phyloP scores from a whole-genome alignment of 2,888 invertebrate species.

The Tribolium freemani region DNA sequence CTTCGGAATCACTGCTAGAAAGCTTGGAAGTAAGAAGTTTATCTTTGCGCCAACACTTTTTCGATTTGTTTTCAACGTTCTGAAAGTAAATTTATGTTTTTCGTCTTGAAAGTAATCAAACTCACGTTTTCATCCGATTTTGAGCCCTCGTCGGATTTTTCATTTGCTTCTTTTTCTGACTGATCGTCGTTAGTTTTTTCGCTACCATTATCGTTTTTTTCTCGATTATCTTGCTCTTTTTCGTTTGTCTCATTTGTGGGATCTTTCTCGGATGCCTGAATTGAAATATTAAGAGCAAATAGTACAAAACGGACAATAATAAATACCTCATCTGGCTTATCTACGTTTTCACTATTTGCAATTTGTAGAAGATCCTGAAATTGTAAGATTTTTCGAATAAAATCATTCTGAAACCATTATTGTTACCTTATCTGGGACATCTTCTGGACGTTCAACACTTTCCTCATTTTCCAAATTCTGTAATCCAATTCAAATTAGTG shows the following conservation, averaged over 20 bases:
- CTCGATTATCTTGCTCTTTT: slow-evolving; percentile 50
- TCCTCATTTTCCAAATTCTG: background rate
- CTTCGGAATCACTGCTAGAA: slow-evolving; percentile 56
- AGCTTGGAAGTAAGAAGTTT: slow-evolving; percentile 54
- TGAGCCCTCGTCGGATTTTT: slow-evolving; percentile 48
- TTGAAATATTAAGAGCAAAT: background rate
- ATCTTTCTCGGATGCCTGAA: background rate
- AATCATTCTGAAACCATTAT: background rate
- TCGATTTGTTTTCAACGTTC: slow-evolving; percentile 38
- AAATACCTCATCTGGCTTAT: background rate
- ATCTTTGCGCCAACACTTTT: slow-evolving; percentile 54
- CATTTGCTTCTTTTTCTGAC: slow-evolving; percentile 54
- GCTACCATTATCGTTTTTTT: slow-evolving; percentile 59
- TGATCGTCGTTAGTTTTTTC: slow-evolving; percentile 28
- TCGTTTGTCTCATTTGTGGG: background rate
- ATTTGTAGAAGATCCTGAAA: too few relatives aligned
- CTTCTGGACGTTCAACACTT: background rate
- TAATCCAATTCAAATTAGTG: too few relatives aligned
- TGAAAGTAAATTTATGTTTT: slow-evolving; percentile 1
- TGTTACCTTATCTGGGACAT: background rate
- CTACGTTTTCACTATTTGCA: background rate
- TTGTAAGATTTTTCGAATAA: too few relatives aligned
- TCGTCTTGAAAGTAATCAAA: slow-evolving; percentile 12
- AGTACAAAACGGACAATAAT: background rate
- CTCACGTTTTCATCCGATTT: slow-evolving; percentile 54